Conservation (phyloP, 1,140 invertebrate genomes). For the Maniola jurtina region DNA sequence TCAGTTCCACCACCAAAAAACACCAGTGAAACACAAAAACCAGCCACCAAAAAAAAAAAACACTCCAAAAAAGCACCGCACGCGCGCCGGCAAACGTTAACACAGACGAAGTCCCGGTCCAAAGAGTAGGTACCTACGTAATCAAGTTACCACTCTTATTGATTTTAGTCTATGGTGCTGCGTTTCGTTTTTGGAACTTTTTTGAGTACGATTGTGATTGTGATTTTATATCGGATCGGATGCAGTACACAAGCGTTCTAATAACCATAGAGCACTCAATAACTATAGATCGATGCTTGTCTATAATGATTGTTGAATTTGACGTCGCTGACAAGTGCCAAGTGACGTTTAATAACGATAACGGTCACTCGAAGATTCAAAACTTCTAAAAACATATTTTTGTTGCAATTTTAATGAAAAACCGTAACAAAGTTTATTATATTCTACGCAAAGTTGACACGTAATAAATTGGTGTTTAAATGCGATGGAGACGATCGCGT, state of each 20-base stretch:
- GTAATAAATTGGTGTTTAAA: constrained; percentile 15
- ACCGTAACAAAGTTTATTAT: neutral
- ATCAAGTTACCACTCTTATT: neutral
- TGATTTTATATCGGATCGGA: too few species aligned
- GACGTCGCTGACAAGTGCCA: too few species aligned
- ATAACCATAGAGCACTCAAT: too few species aligned
- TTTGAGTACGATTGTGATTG: neutral
- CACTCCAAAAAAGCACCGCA: too few species aligned
- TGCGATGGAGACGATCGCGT: constrained; percentile 52
- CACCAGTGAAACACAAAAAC: too few species aligned
- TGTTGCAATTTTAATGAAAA: neutral
- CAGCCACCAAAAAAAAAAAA: neutral
- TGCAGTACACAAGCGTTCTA: too few species aligned
- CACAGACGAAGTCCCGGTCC: neutral
- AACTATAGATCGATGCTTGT: too few species aligned
- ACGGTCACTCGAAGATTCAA: neutral
- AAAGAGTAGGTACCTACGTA: neutral
- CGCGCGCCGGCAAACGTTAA: too few species aligned
- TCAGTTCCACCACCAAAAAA: too few species aligned
- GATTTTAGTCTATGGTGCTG: neutral
- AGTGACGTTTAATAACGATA: neutral
- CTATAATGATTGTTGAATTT: too few species aligned
- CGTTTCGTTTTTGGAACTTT: constrained; percentile 6
- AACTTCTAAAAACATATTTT: neutral
- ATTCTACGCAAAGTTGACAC: neutral